Conservation (phyloP, 2,113 vertebrate species). For the Leptodactylus fuscus region DNA sequence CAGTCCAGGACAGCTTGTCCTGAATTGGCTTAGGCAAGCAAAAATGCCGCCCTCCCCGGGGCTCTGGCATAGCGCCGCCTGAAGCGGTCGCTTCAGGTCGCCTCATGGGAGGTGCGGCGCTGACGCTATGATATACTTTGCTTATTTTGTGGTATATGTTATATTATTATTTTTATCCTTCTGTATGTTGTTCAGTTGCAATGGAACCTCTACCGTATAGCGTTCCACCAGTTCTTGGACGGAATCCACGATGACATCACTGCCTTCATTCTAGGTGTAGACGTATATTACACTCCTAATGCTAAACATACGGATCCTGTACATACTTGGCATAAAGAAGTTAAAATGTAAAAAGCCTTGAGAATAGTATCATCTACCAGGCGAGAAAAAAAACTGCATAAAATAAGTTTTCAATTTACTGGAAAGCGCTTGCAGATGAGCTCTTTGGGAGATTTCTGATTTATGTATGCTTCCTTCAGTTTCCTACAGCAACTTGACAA, state of each 20-base stretch:
- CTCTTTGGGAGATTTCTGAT: constrained; percentile 16
- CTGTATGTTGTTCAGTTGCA: neutral
- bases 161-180: neutral
- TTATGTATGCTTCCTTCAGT: constrained; percentile 19
- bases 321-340: neutral
- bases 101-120: too few relatives aligned
- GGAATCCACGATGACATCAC: neutral
- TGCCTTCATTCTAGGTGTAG: neutral
- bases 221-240: neutral
- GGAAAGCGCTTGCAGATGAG: constrained; percentile 38
- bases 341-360: neutral
- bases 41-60: too few relatives aligned
- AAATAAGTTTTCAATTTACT: constrained; percentile 31
- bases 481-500: constrained; percentile 41
- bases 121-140: too few relatives aligned
- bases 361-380: neutral
- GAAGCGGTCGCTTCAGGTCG: too few relatives aligned
- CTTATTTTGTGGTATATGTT: too few relatives aligned
- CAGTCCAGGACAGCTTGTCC: too few relatives aligned
- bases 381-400: neutral
- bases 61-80: too few relatives aligned
- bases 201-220: neutral
- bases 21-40: too few relatives aligned
- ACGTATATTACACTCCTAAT: neutral
- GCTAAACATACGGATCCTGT: neutral